Conservation (phyloP, 2,113 vertebrate species). For the Centropus unirufus region DNA sequence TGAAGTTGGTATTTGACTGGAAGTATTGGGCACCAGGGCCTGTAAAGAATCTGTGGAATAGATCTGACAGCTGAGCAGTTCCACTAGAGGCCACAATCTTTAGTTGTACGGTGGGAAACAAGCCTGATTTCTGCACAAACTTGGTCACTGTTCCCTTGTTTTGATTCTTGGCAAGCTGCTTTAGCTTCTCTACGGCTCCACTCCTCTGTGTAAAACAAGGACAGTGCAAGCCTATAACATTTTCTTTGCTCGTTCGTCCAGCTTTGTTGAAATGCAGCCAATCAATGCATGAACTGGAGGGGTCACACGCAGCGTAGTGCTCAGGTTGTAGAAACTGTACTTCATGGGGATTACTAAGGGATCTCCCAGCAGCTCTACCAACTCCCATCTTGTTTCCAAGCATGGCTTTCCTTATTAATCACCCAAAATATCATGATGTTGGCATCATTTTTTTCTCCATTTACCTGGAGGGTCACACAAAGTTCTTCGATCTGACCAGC, state of each 20-base stretch:
- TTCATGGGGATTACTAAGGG: not conserved
- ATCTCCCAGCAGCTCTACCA: not conserved
- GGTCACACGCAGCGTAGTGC: accelerated
- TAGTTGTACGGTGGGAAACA: not conserved
- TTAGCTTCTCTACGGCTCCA: not conserved
- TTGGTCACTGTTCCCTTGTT: not conserved
- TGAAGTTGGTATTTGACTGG: not conserved
- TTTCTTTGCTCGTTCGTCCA: not conserved
- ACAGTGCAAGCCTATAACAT: not conserved
- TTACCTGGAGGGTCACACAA: not conserved
- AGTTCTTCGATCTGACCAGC: not conserved
- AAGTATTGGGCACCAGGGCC: not conserved
- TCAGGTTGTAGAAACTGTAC: not conserved
- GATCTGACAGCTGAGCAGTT: not conserved
- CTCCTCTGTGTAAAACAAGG: not conserved
- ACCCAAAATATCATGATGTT: not conserved
- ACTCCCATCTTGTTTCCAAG: not conserved
- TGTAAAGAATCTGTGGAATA: not conserved
- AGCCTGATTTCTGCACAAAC: not conserved
- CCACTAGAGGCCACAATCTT: not conserved
- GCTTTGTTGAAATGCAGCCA: not conserved
- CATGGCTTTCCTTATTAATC: not conserved
- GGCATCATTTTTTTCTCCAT: not conserved
- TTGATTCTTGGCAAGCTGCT: not conserved
- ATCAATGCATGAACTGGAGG: not conserved